phyloP scores from a whole-genome alignment of 2,888 invertebrate genomes.

The Leucophora obtusa region DNA sequence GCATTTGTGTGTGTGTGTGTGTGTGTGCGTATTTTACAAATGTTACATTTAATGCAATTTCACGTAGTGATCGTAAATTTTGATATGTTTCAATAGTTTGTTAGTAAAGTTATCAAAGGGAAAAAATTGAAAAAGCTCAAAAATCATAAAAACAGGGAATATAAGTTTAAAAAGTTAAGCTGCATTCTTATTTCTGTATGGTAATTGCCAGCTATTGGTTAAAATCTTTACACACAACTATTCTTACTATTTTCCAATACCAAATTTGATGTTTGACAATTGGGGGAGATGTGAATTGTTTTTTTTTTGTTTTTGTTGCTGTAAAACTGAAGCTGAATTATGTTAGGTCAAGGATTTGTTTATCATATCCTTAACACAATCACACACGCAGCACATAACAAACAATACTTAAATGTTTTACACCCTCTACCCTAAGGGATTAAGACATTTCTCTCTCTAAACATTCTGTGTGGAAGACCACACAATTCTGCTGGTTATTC shows the following conservation, averaged over 20 bases:
- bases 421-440: conserved; percentile 43
- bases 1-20: not conserved
- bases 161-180: not conserved
- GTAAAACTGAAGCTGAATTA: conserved; percentile 66
- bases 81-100: conserved; percentile 55
- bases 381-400: too few species aligned
- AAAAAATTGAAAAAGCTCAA: conserved; percentile 12
- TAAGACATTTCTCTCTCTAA: conserved; percentile 38
- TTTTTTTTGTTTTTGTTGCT: not conserved
- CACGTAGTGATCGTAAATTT: conserved; percentile 64
- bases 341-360: conserved; percentile 74
- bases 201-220: not conserved
- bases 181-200: not conserved
- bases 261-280: conserved; percentile 8
- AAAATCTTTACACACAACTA: not conserved
- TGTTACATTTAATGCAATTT: conserved; percentile 56
- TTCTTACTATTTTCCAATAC: conserved; percentile 3
- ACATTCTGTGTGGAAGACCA: not conserved
- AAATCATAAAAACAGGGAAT: conserved; percentile 36
- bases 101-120: conserved; percentile 18
- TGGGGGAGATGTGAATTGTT: conserved; percentile 30
- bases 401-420: conserved; percentile 41
- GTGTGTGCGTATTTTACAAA: conserved; percentile 20
- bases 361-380: conserved; percentile 31
- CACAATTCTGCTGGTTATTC: not conserved